Evolutionary conservation across 2,888 invertebrate genomes (phyloP), one percentile per base, ranked within the genome.

Genomic region (Drosophila mettleri): DNA sequence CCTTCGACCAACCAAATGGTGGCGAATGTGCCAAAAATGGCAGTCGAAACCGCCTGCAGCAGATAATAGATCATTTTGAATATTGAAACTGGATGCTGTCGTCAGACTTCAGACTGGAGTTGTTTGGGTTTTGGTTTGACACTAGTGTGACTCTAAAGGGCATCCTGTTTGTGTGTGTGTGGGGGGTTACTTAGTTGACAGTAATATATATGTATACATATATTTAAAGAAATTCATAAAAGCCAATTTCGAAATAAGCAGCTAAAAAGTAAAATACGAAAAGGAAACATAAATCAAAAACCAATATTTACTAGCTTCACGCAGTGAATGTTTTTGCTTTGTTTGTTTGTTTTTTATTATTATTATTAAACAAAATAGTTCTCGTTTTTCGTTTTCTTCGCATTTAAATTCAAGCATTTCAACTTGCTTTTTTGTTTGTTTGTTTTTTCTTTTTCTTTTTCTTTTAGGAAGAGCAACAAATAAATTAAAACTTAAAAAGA

Each of bases 401-500:
- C 67, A 75, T 64, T 67, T 84, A 80, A 88, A 83, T 74, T 74
- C 70, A 89, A 88, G 76, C 59, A 58, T 65, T 74, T 63, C 59
- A 63, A 64, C 59, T 84, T 84, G 62, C 14, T 53, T 68, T 69
- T 53, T 62, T 45, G n/a, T 77, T 63, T 52, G 53, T 53, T 45
- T 45, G 24, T 24, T 43, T 43, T 24, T 39, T 22, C 14, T 43
- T 65, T 20, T 22, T 38, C 3, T 49, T 63, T 57, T 55, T 38
- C 65, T 75, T 83, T 80, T 89, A 85, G 85, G 85, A 85, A 85
- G 88, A 85, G 87, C 87, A 88, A 82, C 84, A 80, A 89, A 85
- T 88, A 89, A 85, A 86, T 89, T 80, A 85, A 88, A 78, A 86
- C 84, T 80, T 85, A 86, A 67, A 86, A 75, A 74, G 67, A 86